Conservation (phyloP, 2,113 vertebrate species). For the Anseranas semipalmata region DNA sequence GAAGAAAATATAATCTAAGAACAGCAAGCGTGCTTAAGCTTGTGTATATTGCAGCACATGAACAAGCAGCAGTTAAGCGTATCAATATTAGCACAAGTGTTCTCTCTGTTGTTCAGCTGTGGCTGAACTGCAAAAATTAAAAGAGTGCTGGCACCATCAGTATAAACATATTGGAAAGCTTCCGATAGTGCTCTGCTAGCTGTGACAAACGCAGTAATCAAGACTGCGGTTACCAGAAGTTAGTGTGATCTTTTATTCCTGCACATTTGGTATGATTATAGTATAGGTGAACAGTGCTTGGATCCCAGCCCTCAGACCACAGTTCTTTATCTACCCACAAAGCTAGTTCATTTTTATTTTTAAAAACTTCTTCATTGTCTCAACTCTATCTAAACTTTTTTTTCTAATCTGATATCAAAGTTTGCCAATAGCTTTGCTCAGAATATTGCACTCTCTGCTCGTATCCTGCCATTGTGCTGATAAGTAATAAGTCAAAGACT, state of each 20-base stretch:
- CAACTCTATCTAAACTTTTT: background rate
- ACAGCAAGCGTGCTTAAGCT: background rate
- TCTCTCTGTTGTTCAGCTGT: background rate
- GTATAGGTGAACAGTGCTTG: background rate
- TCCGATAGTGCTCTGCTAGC: background rate
- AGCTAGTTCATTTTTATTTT: background rate
- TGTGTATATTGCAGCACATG: background rate
- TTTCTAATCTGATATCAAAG: background rate
- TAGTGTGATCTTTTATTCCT: background rate
- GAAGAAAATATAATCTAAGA: background rate
- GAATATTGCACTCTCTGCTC: background rate
- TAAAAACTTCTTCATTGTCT: background rate
- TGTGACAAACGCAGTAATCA: background rate
- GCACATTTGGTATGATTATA: background rate
- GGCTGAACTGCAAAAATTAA: background rate
- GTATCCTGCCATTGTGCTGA: background rate
- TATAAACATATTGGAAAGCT: background rate
- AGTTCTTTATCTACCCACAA: background rate
- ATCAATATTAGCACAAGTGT: background rate
- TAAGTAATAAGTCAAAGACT: background rate
- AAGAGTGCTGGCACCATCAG: background rate
- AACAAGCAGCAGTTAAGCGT: background rate
- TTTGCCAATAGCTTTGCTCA: background rate
- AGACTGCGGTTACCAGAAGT: background rate
- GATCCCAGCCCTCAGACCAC: background rate